Base-by-base conservation (phyloP, 1,140 invertebrate genomes). In the Solenopsis invicta region DNA sequence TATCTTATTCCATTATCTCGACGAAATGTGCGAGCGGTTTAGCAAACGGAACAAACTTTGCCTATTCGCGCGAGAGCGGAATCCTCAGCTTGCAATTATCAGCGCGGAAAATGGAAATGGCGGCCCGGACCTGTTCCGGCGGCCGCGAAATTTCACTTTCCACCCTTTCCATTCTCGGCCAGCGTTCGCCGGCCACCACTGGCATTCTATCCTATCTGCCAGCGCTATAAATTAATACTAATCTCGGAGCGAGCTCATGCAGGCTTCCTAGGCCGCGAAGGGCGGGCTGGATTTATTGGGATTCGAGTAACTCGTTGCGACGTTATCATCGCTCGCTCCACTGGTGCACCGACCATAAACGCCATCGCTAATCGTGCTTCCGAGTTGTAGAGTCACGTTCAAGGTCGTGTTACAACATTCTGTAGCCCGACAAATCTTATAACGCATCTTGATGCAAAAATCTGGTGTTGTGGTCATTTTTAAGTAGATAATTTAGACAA, bases 171-270 rank as follows among this genome's bases (percentile, higher is more conserved):
- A 48, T 69, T 45, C 80, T 64, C 21, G 71, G 71, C 6, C 77
- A 74, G 56, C 59, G n/a, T n/a, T n/a, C n/a, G 48, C 37, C 48
- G 29, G 21, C 37, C 52, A 34, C 62, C 48, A n/a, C 67, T 64
- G 52, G 52, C 87, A 50, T 81, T 90, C 87, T 80, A 84, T 91
- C 90, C 88, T 91, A 91, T 91, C 90, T 89, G 67, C 85, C 86
- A 81, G 61, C 78, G 88, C 91, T 92, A 91, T 92, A 92, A 92
- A 92, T 92, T 92, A 92, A 92, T 92, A 92, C 89, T 92, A 92
- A 92, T 92, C 91, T 92, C 87, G 84, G 66, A 29, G 88, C 45
- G 71, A 76, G 88, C 85, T 64, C 82, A 84, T 90, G 88, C 85
- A 86, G 88, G 86, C 88, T 90, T 91, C 48, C 86, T 71, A 76